A percentile compares a stretch with the other conserved stretches of the same genome.
phyloP scores from a whole-genome alignment of 2,888 invertebrate species.

The Stenoptilia bipunctidactyla region DNA sequence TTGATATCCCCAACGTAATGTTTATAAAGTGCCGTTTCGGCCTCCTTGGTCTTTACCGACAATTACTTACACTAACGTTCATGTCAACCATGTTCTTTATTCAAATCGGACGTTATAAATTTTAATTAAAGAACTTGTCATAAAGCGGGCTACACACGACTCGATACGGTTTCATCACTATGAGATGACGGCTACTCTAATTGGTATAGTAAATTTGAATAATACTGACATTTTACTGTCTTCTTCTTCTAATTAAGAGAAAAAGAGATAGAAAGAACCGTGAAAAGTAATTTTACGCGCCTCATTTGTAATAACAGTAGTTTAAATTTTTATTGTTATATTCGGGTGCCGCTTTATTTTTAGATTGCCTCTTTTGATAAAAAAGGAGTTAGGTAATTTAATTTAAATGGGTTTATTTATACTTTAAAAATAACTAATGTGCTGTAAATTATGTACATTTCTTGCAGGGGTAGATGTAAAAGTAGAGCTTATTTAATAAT shows the following conservation, averaged over 20 bases:
- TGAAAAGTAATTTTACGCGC: constrained; percentile 66
- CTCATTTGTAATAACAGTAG: constrained; percentile 60
- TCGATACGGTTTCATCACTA: constrained; percentile 56
- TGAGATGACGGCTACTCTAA: constrained; percentile 63
- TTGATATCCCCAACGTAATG: no score
- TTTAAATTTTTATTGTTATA: constrained; percentile 41
- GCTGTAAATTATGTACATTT: no score
- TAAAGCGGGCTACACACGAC: constrained; percentile 59
- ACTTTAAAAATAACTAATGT: no score
- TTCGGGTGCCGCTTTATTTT: no score
- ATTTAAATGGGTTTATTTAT: no score
- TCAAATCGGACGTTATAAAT: constrained; percentile 43
- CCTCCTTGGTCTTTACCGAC: not conserved
- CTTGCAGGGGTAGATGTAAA: no score
- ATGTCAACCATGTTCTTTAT: constrained; percentile 23
- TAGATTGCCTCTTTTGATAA: no score
- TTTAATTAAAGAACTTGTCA: constrained; percentile 67
- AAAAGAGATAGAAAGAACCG: constrained; percentile 42
- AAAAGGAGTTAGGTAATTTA: no score
- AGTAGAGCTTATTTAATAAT: no score
- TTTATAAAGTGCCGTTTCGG: no score
- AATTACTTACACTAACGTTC: constrained; percentile 2
- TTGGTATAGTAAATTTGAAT: constrained; percentile 69
- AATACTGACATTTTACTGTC: constrained; percentile 65
- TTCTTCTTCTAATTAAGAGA: constrained; percentile 58